A percentile compares a stretch with the other conserved stretches of the same genome.
Evolutionary conservation across 2,888 invertebrate species (phyloP).

Genomic region (Meta bourneti): DNA sequence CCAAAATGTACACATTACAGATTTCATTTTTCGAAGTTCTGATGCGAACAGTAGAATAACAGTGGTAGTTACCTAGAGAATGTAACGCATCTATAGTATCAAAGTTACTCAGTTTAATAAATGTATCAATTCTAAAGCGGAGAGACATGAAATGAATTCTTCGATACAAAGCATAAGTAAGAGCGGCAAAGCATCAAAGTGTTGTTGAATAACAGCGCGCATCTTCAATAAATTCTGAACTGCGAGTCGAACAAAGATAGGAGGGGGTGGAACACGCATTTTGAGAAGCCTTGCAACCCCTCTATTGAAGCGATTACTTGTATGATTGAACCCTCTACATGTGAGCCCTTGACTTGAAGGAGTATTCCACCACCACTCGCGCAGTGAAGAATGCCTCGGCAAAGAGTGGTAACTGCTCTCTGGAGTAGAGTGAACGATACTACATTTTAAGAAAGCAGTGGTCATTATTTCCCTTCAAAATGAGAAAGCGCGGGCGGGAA

Average conservation of each 20-base stretch:
- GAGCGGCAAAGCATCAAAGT: background rate
- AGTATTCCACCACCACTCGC: conserved; percentile 21
- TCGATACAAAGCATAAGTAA: too few species aligned
- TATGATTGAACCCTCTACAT: conserved; percentile 32
- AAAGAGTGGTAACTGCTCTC: conserved; percentile 34
- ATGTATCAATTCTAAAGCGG: too few species aligned
- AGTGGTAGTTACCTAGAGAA: too few species aligned
- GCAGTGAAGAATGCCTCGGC: conserved; percentile 13
- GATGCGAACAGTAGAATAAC: too few species aligned
- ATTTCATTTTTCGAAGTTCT: too few species aligned
- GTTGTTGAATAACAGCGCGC: too few species aligned
- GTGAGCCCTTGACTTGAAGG: conserved; percentile 48
- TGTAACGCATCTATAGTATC: too few species aligned
- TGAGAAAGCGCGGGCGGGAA: background rate
- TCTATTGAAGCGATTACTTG: conserved; percentile 24
- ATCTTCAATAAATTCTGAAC: background rate
- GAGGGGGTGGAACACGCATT: background rate
- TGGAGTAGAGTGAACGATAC: conserved; percentile 29
- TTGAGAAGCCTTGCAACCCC: background rate
- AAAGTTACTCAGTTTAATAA: too few species aligned
- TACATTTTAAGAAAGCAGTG: conserved; percentile 40
- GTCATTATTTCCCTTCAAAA: conserved; percentile 48
- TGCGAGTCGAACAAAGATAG: background rate
- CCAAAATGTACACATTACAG: too few species aligned
- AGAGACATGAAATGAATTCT: too few species aligned